Evolutionary conservation across 1,140 invertebrate genomes (phyloP).

Genomic region (Zaprionus tsacasi): DNA sequence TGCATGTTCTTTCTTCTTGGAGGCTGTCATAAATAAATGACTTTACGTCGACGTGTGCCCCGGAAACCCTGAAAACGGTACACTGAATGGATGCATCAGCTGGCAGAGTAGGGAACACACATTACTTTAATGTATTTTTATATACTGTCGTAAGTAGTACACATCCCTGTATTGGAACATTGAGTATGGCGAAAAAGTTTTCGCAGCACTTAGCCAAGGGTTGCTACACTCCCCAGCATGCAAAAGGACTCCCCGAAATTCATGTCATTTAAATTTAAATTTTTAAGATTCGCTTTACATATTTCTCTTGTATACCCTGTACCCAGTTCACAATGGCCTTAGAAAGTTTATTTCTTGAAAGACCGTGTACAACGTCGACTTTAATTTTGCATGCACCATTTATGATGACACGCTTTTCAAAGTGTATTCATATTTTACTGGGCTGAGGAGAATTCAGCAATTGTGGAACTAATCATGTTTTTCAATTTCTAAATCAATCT

Average conservation of each 20-base stretch:
- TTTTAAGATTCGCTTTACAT: conserved; percentile 56
- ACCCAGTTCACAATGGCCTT: neutral
- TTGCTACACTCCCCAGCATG: neutral
- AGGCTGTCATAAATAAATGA: conserved; percentile 71
- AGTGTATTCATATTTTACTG: too few species aligned
- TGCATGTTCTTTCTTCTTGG: conserved; percentile 10
- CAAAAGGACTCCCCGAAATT: conserved; percentile 26
- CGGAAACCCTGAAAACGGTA: conserved; percentile 8
- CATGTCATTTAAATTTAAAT: conserved; percentile 67
- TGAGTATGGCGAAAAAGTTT: conserved; percentile 41
- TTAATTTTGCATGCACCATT: too few species aligned
- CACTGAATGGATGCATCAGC: conserved; percentile 56
- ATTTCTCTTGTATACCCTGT: neutral
- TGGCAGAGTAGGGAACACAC: conserved; percentile 58
- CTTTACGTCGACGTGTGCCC: conserved; percentile 47
- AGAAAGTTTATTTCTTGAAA: too few species aligned
- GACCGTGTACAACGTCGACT: too few species aligned
- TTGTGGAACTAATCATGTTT: neutral
- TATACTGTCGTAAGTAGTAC: conserved; percentile 30
- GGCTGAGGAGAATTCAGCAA: neutral
- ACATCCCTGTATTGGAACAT: conserved; percentile 21
- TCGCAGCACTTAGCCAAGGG: conserved; percentile 53
- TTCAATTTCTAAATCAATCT: neutral
- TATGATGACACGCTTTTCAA: too few species aligned
- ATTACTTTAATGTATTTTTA: conserved; percentile 81